These are phyloP conservation scores for Panthera uncia DNA, from an alignment of 2,113 vertebrate species.

Conservation along the genomic window DNA sequence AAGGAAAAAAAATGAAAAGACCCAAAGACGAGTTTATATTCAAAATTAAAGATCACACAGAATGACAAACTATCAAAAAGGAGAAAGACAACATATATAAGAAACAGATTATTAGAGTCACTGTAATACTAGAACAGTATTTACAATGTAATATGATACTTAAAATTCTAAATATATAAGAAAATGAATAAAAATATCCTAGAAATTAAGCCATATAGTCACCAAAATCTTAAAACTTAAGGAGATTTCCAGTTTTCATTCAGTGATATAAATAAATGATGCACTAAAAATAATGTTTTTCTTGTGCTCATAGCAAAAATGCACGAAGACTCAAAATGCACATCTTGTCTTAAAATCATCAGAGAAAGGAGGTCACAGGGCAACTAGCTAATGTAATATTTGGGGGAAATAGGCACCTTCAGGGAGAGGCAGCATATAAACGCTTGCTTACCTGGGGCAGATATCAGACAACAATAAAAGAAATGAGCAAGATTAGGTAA, in stretches of 20 bases:
- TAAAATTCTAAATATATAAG: background rate
- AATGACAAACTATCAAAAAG: background rate
- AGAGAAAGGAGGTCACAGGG: background rate
- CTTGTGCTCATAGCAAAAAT: background rate
- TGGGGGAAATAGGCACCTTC: background rate
- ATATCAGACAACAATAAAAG: background rate
- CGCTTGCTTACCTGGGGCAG: background rate
- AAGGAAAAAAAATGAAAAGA: background rate
- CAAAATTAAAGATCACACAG: background rate
- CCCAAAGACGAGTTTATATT: background rate
- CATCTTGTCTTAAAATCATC: background rate
- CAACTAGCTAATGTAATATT: background rate
- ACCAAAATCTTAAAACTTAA: background rate
- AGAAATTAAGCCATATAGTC: background rate
- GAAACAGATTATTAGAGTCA: background rate
- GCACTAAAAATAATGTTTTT: background rate
- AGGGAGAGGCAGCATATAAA: background rate
- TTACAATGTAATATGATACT: background rate
- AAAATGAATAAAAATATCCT: background rate
- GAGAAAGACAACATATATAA: background rate
- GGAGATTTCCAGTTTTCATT: background rate
- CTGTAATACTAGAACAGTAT: background rate
- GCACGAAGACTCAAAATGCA: background rate
- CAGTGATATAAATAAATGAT: background rate
- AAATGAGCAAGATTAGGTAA: background rate